Conservation (phyloP, 1,140 invertebrate genomes). For the Conopomorpha cramerella region DNA sequence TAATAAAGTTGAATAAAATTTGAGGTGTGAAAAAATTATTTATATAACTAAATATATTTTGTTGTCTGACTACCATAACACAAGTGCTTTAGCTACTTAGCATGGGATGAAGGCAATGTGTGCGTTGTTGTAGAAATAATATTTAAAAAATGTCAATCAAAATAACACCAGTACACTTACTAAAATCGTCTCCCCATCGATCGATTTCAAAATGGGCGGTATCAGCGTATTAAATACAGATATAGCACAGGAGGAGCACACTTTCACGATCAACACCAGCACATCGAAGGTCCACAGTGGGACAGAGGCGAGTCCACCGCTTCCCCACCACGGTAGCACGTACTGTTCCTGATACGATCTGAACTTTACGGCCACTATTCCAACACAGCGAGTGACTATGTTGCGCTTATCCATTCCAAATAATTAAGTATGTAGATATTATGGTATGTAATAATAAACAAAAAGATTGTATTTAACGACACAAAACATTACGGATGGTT, state of each 20-base stretch:
- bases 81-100: too few relatives aligned
- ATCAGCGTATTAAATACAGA: conserved; percentile 21
- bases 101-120: too few relatives aligned
- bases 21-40: too few relatives aligned
- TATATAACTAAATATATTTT: too few relatives aligned
- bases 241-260: conserved; percentile 28
- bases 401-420: conserved; percentile 31
- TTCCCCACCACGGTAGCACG: conserved; percentile 40
- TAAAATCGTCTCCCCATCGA: conserved; percentile 40
- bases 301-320: conserved; percentile 21
- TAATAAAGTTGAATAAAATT: too few relatives aligned
- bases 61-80: too few relatives aligned
- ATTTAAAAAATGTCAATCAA: too few relatives aligned
- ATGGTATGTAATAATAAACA: conserved; percentile 4
- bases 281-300: conserved; percentile 35
- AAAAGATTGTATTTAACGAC: too few relatives aligned
- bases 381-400: conserved; percentile 26
- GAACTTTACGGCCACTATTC: conserved; percentile 29
- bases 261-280: conserved; percentile 30
- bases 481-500: too few relatives aligned
- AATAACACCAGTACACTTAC: conserved; percentile 19
- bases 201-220: conserved; percentile 32
- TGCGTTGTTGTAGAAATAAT: too few relatives aligned
- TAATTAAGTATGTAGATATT: conserved; percentile 15
- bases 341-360: conserved; percentile 33